phyloP scores from a whole-genome alignment of 1,140 invertebrate genomes.

The Drosophila arawakana region DNA sequence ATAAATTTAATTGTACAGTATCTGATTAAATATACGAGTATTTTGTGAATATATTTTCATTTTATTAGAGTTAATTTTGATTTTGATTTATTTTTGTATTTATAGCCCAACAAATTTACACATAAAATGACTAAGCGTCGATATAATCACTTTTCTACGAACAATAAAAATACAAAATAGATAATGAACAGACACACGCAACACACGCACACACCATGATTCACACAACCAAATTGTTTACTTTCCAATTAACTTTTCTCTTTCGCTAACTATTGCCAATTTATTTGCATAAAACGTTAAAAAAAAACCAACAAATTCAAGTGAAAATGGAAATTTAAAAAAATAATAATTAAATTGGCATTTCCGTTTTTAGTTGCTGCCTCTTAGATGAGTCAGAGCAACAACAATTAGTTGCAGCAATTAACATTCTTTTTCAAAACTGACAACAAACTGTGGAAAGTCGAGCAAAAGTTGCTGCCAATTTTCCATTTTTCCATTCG shows the following conservation, averaged over 20 bases:
- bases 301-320: constrained; percentile 12
- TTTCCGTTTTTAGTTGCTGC: constrained; percentile 61
- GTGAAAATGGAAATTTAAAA: constrained; percentile 22
- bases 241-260: constrained; percentile 31
- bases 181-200: constrained; percentile 27
- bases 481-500: constrained; percentile 66
- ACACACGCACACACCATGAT: constrained; percentile 24
- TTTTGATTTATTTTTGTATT: constrained; percentile 12
- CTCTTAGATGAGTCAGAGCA: constrained; percentile 53
- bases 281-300: constrained; percentile 55
- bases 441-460: constrained; percentile 53
- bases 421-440: constrained; percentile 52
- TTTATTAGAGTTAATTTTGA: constrained; percentile 3
- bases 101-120: constrained; percentile 31
- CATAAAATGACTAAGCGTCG: constrained; percentile 39
- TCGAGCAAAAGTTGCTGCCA: constrained; percentile 55
- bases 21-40: constrained; percentile 2
- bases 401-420: constrained; percentile 35
- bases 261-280: constrained; percentile 50
- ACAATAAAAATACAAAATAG: constrained; percentile 30
- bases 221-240: constrained; percentile 40
- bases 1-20: constrained; percentile 28
- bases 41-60: constrained; percentile 20
- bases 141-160: constrained; percentile 39
- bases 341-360: constrained; percentile 34